A percentile compares a stretch with the other conserved stretches of the same genome.
Conservation (phyloP, 2,113 vertebrate species). For the Mugil cephalus region DNA sequence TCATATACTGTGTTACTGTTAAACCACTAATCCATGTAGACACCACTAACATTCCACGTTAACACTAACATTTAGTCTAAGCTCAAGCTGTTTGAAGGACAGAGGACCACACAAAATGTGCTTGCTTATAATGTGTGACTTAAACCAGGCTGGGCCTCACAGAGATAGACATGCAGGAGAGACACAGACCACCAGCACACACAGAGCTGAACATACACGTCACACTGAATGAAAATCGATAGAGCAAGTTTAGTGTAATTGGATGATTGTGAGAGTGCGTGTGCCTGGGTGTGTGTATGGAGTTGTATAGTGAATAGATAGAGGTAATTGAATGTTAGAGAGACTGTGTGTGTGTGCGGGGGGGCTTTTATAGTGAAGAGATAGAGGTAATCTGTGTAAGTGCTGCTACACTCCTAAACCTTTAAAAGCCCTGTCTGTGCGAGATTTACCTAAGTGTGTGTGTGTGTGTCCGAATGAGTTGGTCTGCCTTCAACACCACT, state of each 20-base stretch:
- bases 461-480: conserved; percentile 14
- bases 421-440: conserved; percentile 77
- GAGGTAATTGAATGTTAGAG: conserved; percentile 79
- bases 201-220: conserved; percentile 16
- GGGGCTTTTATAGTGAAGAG: conserved; percentile 63
- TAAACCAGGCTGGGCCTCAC: conserved; percentile 20
- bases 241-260: conserved; percentile 79
- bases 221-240: conserved; percentile 70
- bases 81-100: neutral
- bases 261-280: conserved; percentile 58
- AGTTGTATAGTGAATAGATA: conserved; percentile 62
- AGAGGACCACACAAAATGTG: neutral
- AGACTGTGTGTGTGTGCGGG: conserved; percentile 30
- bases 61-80: neutral
- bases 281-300: neutral
- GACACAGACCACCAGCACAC: conserved; percentile 19
- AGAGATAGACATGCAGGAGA: conserved; percentile 5
- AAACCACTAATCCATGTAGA: no score
- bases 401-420: conserved; percentile 79
- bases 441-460: conserved; percentile 46
- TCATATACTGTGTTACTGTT: no score
- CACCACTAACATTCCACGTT: no score
- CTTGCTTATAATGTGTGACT: neutral
- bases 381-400: conserved; percentile 83
- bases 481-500: conserved; percentile 24